Conservation (phyloP, 2,113 vertebrate genomes). For the Mobula hypostoma region DNA sequence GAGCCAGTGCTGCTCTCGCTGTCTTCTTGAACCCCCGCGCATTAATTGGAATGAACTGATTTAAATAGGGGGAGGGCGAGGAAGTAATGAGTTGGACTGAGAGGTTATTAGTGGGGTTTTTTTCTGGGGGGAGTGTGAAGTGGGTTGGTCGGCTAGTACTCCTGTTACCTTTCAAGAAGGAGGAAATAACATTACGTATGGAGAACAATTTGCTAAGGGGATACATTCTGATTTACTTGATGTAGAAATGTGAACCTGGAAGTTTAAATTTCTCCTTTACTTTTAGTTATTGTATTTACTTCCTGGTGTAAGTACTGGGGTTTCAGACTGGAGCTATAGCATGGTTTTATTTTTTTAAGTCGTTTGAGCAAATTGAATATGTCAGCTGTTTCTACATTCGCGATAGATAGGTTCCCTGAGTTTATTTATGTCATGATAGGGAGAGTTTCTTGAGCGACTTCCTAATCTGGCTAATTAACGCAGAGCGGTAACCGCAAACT, state of each 20-base stretch:
- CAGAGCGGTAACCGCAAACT: neutral
- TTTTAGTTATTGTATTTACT: neutral
- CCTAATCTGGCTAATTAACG: neutral
- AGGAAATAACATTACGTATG: neutral
- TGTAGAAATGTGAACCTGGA: neutral
- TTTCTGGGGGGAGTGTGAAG: too few relatives aligned
- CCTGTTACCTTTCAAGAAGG: too few relatives aligned
- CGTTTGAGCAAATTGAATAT: too few relatives aligned
- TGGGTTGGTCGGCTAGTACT: neutral
- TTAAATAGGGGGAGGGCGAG: neutral
- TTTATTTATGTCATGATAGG: neutral
- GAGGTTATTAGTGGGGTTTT: neutral
- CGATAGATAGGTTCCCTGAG: neutral
- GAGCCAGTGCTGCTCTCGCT: neutral
- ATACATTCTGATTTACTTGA: neutral
- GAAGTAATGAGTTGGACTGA: neutral
- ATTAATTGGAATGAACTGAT: neutral
- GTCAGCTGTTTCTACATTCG: neutral
- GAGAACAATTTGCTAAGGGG: neutral
- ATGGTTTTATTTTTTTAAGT: too few relatives aligned
- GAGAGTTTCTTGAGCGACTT: neutral
- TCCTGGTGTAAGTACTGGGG: neutral
- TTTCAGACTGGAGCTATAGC: neutral
- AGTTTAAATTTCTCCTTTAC: neutral
- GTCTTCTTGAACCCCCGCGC: neutral